Conservation (phyloP, 2,797 vertebrate species). For the Pterois miles region DNA sequence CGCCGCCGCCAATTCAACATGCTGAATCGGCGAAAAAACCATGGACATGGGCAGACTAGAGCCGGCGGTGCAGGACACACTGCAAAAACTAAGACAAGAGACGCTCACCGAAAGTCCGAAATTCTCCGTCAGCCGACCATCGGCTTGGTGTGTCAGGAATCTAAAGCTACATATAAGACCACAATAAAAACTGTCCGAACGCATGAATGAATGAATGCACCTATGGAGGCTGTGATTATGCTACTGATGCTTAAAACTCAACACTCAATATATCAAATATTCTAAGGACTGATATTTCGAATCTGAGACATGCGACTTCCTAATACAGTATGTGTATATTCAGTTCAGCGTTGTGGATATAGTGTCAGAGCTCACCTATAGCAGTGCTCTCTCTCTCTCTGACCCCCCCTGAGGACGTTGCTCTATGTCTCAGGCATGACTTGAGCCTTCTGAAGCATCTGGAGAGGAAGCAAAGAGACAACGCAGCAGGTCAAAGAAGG, state of each 20-base stretch:
- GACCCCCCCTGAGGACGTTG: background rate
- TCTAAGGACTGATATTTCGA: background rate
- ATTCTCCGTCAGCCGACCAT: too few species aligned
- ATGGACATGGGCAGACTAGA: too few species aligned
- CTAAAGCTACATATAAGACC: background rate
- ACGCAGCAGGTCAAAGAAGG: slow-evolving; percentile 16
- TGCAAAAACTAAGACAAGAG: too few species aligned
- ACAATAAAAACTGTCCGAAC: background rate
- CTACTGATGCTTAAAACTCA: background rate
- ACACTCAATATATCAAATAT: background rate
- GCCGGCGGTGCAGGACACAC: too few species aligned
- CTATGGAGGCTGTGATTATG: background rate
- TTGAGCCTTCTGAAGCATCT: background rate
- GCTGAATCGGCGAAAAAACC: fast-evolving
- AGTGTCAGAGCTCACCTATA: background rate
- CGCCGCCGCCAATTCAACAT: fast-evolving
- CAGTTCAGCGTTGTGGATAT: background rate
- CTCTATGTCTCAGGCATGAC: background rate
- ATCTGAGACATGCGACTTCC: background rate
- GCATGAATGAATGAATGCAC: background rate
- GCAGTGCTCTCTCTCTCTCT: background rate
- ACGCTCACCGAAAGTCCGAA: too few species aligned
- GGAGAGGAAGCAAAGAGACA: background rate
- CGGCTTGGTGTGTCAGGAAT: too few species aligned
- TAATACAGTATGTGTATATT: background rate